These are phyloP conservation scores for Pseudochaenichthys georgianus DNA, from an alignment of 2,797 vertebrate genomes.

Conservation along the genomic window DNA sequence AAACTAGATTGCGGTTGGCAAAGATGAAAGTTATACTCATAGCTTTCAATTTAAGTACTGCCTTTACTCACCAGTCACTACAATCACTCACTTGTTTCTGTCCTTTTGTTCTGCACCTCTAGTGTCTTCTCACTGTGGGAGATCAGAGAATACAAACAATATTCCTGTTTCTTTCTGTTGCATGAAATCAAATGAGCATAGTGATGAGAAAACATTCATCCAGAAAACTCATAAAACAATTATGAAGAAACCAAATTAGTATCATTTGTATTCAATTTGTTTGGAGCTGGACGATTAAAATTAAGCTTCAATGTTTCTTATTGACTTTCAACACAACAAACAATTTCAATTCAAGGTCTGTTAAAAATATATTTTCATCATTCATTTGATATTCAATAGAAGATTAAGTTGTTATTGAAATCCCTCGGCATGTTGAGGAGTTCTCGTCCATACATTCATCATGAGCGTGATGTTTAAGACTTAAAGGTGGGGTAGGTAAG, in stretches of 20 bases:
- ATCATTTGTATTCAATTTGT: not conserved
- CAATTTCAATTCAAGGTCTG: not conserved
- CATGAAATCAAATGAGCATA: not conserved
- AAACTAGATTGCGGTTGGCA: slow-evolving; percentile 11
- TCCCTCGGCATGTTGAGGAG: too few relatives aligned
- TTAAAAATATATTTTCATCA: too few relatives aligned
- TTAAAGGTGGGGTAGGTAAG: too few relatives aligned
- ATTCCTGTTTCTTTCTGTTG: not conserved
- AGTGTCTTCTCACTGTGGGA: not conserved
- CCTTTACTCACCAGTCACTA: not conserved
- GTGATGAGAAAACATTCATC: not conserved
- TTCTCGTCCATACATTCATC: too few relatives aligned
- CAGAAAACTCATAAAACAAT: not conserved
- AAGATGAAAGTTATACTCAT: slow-evolving; percentile 32
- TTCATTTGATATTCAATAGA: too few relatives aligned
- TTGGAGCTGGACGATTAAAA: not conserved
- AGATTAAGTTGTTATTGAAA: too few relatives aligned
- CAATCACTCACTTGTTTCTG: slow-evolving; percentile 6
- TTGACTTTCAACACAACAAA: not conserved
- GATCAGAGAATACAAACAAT: not conserved
- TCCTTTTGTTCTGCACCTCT: slow-evolving; percentile 3
- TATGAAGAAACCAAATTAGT: not conserved
- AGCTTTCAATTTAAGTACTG: not conserved
- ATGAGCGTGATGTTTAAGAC: too few relatives aligned
- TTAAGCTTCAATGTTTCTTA: too few relatives aligned